Conservation (phyloP, 2,113 vertebrate genomes). For the Alexandromys fortis region DNA sequence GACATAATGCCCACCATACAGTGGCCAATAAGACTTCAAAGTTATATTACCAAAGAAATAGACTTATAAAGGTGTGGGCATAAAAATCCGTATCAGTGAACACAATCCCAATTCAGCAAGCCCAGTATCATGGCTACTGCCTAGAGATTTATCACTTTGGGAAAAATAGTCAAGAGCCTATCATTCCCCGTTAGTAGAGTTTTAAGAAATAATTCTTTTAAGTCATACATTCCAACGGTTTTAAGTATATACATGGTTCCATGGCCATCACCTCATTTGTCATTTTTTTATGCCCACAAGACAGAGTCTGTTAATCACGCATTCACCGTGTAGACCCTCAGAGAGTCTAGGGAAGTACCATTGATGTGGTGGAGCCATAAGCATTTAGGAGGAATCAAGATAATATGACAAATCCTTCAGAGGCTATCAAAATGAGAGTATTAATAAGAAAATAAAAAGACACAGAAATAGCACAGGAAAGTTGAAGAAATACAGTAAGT, state of each 20-base stretch:
- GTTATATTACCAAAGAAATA: not conserved
- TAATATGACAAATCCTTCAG: not conserved
- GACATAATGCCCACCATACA: not conserved
- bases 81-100: not conserved
- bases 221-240: not conserved
- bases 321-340: not conserved
- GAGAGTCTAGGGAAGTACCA: not conserved
- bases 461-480: not conserved
- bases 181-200: not conserved
- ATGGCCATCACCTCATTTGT: not conserved
- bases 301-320: not conserved
- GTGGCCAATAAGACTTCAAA: not conserved
- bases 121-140: not conserved
- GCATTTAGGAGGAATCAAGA: constrained; percentile 10
- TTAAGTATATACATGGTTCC: not conserved
- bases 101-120: not conserved
- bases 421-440: not conserved
- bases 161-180: not conserved
- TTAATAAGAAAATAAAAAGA: not conserved
- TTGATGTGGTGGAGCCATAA: not conserved
- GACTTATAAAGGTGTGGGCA: not conserved
- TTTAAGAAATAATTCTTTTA: not conserved
- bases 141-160: not conserved
- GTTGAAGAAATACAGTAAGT: not conserved
- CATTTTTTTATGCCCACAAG: not conserved